phyloP scores from a whole-genome alignment of 2,113 vertebrate genomes.

The Perca schrenkii region DNA sequence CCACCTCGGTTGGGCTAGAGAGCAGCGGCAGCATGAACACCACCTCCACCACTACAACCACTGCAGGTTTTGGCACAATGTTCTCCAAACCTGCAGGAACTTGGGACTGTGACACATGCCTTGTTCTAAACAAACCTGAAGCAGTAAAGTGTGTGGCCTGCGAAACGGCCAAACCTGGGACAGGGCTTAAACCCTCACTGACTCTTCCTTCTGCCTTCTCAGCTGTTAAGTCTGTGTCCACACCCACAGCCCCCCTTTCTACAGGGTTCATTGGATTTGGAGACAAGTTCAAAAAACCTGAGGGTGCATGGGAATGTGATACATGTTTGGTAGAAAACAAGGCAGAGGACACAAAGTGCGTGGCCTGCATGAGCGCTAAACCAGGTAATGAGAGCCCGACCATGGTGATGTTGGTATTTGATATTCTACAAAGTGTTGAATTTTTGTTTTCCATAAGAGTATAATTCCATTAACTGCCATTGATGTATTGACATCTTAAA shows the following conservation, averaged over 20 bases:
- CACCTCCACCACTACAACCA: conserved; percentile 71
- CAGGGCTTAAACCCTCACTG: conserved; percentile 89
- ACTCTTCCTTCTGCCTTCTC: conserved; percentile 84
- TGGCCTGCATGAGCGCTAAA: conserved; percentile 90
- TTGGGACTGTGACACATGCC: conserved; percentile 98
- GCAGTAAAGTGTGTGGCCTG: conserved; percentile 94
- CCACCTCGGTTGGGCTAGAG: conserved; percentile 53
- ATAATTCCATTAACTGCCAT: not conserved
- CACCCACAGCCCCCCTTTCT: conserved; percentile 42
- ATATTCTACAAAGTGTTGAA: not conserved
- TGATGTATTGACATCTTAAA: not conserved
- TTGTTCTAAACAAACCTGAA: conserved; percentile 94
- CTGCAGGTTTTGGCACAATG: conserved; percentile 85
- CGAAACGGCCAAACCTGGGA: conserved; percentile 95
- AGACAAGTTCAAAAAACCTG: conserved; percentile 93
- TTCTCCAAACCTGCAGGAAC: conserved; percentile 88
- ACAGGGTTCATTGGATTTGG: conserved; percentile 86
- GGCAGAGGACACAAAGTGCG: conserved; percentile 90
- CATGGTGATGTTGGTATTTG: not conserved
- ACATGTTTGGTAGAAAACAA: conserved; percentile 92
- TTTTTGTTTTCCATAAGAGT: not conserved
- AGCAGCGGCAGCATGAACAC: conserved; percentile 65
- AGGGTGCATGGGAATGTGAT: conserved; percentile 93
- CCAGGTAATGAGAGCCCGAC: conserved; percentile 81
- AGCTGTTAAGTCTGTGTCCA: conserved; percentile 79